These are phyloP conservation scores for Autographa pulchrina DNA, from an alignment of 2,888 invertebrate genomes.

Conservation along the genomic window DNA sequence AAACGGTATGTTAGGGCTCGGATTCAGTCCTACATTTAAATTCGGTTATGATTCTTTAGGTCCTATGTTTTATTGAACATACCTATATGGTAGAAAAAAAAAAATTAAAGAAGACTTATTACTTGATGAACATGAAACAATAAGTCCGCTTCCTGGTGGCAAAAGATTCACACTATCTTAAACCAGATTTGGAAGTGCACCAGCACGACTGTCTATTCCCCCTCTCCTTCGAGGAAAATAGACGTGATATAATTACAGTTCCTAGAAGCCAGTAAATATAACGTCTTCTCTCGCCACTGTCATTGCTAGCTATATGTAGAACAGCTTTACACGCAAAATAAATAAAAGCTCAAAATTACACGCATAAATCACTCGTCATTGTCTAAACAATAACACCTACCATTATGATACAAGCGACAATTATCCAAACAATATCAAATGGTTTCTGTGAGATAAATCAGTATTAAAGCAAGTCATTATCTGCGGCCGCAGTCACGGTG, in stretches of 20 bases:
- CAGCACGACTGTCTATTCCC: neutral
- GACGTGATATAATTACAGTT: constrained; percentile 1
- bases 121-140: too few relatives aligned
- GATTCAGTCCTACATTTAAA: neutral
- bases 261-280: neutral
- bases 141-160: neutral
- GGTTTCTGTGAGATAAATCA: constrained; percentile 8
- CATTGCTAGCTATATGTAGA: neutral
- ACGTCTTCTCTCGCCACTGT: constrained; percentile 6
- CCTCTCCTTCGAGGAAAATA: constrained; percentile 1
- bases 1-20: constrained; percentile 51
- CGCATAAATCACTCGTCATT: neutral
- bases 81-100: too few relatives aligned
- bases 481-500: constrained; percentile 54
- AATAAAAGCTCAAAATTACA: constrained; percentile 1
- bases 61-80: neutral
- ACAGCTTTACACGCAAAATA: neutral
- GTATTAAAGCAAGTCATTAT: constrained; percentile 48
- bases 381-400: neutral
- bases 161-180: neutral
- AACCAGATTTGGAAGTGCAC: neutral
- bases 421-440: constrained; percentile 2
- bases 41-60: constrained; percentile 16
- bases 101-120: too few relatives aligned
- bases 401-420: neutral